Base-by-base conservation (phyloP, 2,113 vertebrate genomes). In the Phyllostomus discolor region DNA sequence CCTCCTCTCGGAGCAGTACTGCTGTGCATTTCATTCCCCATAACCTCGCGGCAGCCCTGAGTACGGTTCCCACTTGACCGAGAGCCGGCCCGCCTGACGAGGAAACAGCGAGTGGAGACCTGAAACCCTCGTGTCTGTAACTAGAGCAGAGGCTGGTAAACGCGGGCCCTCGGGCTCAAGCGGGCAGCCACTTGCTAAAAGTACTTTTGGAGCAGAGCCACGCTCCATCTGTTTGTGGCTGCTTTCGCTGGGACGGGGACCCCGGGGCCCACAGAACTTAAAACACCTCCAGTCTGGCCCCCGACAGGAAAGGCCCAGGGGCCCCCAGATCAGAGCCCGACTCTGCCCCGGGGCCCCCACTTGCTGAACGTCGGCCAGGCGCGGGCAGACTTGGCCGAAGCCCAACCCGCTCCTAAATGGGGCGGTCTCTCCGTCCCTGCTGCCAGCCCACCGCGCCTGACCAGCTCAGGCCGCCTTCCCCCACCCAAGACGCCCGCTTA, bases 91-190 rank as follows among this genome's bases (percentile, higher is more conserved):
- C 22, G 41, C 10, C 4, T 5, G 81, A 75, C 43, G 24, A 50
- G 28, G 52, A 69, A 48, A 64, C 20, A 26, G 38, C 11, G 1
- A 81, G 24, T 1, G 48, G n/a, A n/a, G 38, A 16, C 41, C 46
- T 41, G 43, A 79, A 80, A n/a, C 1, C 1, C 73, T 26, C 19
- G 1, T 0, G 43, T 17, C 2, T 4, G 14, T 35, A 6, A 10
- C 43, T 0, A 57, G 43, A 54, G 26, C 33, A 91, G 50, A 50
- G 33, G 38, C 33, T 2, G 2, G 57, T 62, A 38, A 7, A 17
- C 17, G 2, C 10, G 1, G 5, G 52, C 38, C 33, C 33, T 4
- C 0, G 0, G 67, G 75, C 59, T 15, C 14, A 26, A n/a, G 2
- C 5, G 6, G 43, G n/a, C 10, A 3, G 19, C n/a, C 26, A 1